A percentile compares a stretch with the other conserved stretches of the same genome.
Conservation (phyloP, 1,140 invertebrate genomes). For the Grapholita molesta region DNA sequence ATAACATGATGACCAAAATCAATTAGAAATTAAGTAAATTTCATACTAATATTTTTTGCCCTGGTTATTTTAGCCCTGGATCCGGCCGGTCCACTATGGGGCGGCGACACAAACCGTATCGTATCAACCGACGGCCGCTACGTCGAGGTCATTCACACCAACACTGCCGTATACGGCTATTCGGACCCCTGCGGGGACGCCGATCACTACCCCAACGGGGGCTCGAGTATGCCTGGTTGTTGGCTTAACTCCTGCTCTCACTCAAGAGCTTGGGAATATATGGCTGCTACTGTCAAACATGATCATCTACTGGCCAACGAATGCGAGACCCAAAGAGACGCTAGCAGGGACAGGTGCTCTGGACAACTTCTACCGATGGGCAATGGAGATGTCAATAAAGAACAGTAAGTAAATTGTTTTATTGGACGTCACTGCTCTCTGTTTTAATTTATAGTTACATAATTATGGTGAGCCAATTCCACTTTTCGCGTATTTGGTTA, state of each 20-base stretch:
- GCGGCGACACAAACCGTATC: constrained; percentile 47
- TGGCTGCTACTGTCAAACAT: constrained; percentile 64
- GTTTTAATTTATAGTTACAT: not conserved
- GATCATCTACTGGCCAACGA: constrained; percentile 30
- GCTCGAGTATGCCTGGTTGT: constrained; percentile 22
- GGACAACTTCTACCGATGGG: constrained; percentile 31
- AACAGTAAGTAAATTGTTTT: constrained; percentile 22
- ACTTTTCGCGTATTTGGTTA: too few species aligned
- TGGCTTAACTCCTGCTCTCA: constrained; percentile 53
- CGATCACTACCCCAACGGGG: constrained; percentile 68
- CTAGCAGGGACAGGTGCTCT: constrained; percentile 22
- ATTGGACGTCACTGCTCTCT: not conserved
- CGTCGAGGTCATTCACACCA: constrained; percentile 81
- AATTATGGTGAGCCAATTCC: not conserved
- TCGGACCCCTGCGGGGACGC: constrained; percentile 57
- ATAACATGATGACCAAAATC: not conserved
- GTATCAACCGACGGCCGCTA: constrained; percentile 75
- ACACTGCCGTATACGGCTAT: constrained; percentile 60
- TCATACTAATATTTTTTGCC: not conserved
- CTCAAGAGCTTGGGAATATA: constrained; percentile 71
- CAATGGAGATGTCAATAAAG: constrained; percentile 32
- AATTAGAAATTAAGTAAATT: too few species aligned
- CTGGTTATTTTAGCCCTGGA: constrained; percentile 53
- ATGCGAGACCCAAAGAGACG: constrained; percentile 24
- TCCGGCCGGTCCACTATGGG: constrained; percentile 64